phyloP scores from a whole-genome alignment of 2,113 vertebrate species.

The Rhodinocichla rosea region DNA sequence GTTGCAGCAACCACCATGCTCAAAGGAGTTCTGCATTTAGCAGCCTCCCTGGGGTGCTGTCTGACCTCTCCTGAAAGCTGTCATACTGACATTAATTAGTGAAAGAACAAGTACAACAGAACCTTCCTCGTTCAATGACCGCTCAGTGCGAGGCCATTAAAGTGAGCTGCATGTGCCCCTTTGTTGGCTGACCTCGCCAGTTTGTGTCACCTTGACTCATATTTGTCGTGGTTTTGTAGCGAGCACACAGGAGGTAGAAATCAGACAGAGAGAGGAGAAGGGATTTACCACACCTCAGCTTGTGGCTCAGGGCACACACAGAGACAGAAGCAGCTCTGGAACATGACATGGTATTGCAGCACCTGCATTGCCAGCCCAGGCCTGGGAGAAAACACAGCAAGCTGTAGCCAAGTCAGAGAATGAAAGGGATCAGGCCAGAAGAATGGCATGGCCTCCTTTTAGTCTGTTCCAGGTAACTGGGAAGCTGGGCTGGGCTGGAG shows the following conservation, averaged over 20 bases:
- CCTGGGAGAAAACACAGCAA: not conserved
- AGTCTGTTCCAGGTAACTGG: not conserved
- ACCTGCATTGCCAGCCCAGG: fast-evolving
- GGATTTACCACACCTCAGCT: not conserved
- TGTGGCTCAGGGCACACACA: not conserved
- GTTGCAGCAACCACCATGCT: not conserved
- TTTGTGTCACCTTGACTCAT: not conserved
- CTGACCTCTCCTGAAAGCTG: not conserved
- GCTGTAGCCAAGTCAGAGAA: not conserved
- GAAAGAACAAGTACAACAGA: not conserved
- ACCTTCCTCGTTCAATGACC: not conserved
- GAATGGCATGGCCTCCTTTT: not conserved
- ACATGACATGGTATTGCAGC: not conserved
- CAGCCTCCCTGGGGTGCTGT: not conserved
- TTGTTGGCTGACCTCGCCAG: not conserved
- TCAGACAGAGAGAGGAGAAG: not conserved
- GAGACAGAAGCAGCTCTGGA: not conserved
- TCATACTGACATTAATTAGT: not conserved
- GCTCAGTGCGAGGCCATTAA: not conserved
- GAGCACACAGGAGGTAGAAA: not conserved
- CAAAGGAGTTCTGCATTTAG: constrained; percentile 8
- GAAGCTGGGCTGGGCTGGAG: not conserved
- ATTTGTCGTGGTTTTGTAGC: not conserved
- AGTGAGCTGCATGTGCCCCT: not conserved
- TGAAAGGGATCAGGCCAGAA: not conserved